Evolutionary conservation across 2,888 invertebrate species (phyloP), one percentile per base, ranked within the genome.

Genomic region (Dryomyza anilis): DNA sequence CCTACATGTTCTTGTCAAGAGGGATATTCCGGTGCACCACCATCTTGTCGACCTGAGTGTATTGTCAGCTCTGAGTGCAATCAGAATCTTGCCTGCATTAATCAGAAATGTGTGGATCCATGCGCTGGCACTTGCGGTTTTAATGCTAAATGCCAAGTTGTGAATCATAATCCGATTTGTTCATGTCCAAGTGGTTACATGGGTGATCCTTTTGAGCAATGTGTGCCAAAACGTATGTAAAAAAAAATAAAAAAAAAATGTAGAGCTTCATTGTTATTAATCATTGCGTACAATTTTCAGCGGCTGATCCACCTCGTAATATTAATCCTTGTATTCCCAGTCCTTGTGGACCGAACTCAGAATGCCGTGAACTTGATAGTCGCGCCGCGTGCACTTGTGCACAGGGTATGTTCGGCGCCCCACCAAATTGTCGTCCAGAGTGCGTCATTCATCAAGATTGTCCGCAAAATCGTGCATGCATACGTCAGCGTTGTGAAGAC

Each of bases 81-180:
- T 66, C 87, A 89, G 70, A 86, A 91, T 73, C 87, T 87, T 83
- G 90, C 93, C 55, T 94, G 94, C 79, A 87, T 91, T 71, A 89
- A 89, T 80, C 89, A 90, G 79, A 91, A 90, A 83, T 94, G 93
- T 79, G 85, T 86, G 66, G 90, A 92, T 82, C 92, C 93, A 30
- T 93, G 93, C 80, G 86, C 87, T 57, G 91, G 90, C 70, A 89
- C 89, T 64, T 93, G 93, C 76, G 93, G 93, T 59, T 84, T 87
- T 62, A 89, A 92, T 77, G 91, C 93, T 43, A 85, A 88, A 74
- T 94, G 94, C 78, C 89, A 89, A 85, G 91, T 92, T 58, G 87
- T 91, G 55, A 90, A 91, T 76, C 93, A 94, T 79, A 91, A 90
- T 78, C 93, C 92, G 3, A 88, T 92, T 74, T 93, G 93, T 82